Evolutionary conservation across 1,140 invertebrate species (phyloP), one percentile per base, ranked within the genome.

Genomic region (Hylaeus anthracinus): DNA sequence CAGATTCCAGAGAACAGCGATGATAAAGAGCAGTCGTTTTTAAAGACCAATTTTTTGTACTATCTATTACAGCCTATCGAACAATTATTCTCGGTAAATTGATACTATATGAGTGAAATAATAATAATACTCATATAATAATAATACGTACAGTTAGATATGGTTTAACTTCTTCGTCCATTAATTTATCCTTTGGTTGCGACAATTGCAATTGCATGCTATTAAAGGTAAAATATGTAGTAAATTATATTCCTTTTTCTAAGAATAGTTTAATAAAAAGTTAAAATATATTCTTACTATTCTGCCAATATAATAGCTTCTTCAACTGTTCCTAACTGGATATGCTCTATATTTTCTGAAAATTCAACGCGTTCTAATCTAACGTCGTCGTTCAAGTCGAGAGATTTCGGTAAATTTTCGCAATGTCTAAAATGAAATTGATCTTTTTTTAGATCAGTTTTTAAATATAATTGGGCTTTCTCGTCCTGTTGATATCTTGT

Each of bases 401-500:
- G 84, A 84, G 97, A 93, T 78, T 94, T 94, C 1, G 96, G 95
- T 74, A 97, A 87, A 77, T 92, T 88, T 9, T 92, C 90, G 86
- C 88, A 85, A 92, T 73, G n/a, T 77, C 88, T 48, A 45, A 82
- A 78, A 80, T 87, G 80, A 86, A 91, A 89, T 66, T 88, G 63
- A 75, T 93, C 86, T 88, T 94, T 93, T 37, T 93, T 92, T 10
- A 94, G 65, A 67, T 93, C 92, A 78, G 97, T 93, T 79, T 95
- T 94, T 0, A 99, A 90, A 37, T 96, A 95, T 55, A 99, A 92
- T 89, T 99, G 98, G 0, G 98, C 95, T 41, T 98, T 92, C 60
- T 96, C 94, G 71, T 96, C 95, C 86, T 96, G 94, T 92, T 99
- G 98, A 92, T 95, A 98, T 89, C 96, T 97, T 26, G 98, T 99